Evolutionary conservation across 2,888 invertebrate genomes (phyloP).

Genomic region (Coremacera marginata): DNA sequence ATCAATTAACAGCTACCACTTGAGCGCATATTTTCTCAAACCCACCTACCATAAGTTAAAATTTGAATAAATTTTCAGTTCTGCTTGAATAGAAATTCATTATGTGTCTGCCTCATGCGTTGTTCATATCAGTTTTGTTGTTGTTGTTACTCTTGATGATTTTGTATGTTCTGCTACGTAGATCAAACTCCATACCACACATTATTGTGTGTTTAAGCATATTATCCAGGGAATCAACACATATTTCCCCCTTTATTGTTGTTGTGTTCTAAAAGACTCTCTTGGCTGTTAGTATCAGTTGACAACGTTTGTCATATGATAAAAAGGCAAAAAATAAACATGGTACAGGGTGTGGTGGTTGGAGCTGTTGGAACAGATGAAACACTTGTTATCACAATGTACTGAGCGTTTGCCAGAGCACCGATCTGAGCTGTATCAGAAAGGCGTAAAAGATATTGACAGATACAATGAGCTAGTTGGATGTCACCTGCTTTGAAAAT

Average conservation of each 20-base stretch:
- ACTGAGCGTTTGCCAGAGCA: not conserved
- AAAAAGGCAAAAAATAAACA: not conserved
- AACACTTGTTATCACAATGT: constrained; percentile 9
- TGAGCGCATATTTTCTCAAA: not conserved
- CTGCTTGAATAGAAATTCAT: constrained; percentile 12
- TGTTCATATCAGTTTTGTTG: not conserved
- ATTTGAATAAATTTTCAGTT: constrained; percentile 34
- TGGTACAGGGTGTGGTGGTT: constrained; percentile 13
- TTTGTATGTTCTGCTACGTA: not conserved
- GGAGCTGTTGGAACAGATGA: not conserved
- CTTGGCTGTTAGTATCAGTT: not conserved
- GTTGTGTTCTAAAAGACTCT: not conserved
- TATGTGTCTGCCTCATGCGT: not conserved
- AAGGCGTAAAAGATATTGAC: not conserved
- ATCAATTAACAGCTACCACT: constrained; percentile 30
- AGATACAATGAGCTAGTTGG: not conserved
- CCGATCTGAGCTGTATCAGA: not conserved
- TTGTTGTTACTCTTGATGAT: not conserved
- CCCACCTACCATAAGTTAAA: not conserved
- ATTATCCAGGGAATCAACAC: not conserved
- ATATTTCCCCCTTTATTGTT: not conserved
- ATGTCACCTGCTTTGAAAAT: not conserved
- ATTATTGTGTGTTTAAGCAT: not conserved
- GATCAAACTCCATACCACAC: constrained; percentile 5
- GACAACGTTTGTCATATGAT: constrained; percentile 8